Evolutionary conservation across 2,797 vertebrate genomes (phyloP), one percentile per base, ranked within the genome.

Genomic region (Sebastolobus altivelis): DNA sequence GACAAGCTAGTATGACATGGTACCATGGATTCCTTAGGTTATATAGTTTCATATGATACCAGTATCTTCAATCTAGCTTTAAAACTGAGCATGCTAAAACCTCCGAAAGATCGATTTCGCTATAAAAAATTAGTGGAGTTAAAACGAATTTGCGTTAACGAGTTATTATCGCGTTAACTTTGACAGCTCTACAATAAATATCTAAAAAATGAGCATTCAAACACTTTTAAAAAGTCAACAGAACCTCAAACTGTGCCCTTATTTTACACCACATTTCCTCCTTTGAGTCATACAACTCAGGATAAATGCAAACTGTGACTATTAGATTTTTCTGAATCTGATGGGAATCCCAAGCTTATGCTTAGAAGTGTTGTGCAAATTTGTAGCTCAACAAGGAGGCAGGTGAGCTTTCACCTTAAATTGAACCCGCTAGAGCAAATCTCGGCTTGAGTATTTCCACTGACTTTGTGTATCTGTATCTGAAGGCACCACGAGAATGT

Each of bases 221-320:
- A 79, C 18, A 46, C 22, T 65, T 77, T 31, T 16, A 22, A 16
- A 16, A 46, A 35, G 58, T 65, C 10, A 79, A 62, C 25, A 75
- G 22, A 77, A 79, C 59, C 18, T 59, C 33, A 31, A 73, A 33
- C 12, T 60, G 27, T 75, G 4, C 11, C 27, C 18, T 72, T 31
- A 55, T 56, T 71, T 69, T 72, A 7, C n/a, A 10, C 4, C 35
- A 68, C 55, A 65, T 77, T 58, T 69, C 60, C 31, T 75, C 20
- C 29, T 49, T 13, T 62, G 3, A 31, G 56, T 67, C 18, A 13
- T 20, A 10, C 0, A 62, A 38, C 6, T 66, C n/a, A 0, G 22
- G 38, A 37, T 33, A 7, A 55, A 31, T 68, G 49, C 4, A 72
- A 75, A 79, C 33, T 56, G 12, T 56, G 9, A 52, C 33, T 18